phyloP scores from a whole-genome alignment of 2,888 invertebrate species.

The Zaprionus lineosus region DNA sequence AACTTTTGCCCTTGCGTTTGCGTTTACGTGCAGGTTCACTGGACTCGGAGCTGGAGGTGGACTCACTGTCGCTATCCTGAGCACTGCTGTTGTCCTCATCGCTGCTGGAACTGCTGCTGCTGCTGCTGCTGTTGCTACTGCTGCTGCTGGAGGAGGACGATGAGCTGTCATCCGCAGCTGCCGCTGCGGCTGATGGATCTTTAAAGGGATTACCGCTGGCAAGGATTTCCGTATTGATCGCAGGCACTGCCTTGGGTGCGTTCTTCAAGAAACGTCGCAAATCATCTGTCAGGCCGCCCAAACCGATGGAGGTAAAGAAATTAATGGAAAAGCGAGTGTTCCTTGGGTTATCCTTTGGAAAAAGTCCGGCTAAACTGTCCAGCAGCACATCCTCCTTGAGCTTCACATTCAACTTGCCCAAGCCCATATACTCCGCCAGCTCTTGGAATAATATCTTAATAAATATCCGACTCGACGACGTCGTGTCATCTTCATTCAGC shows the following conservation, averaged over 20 bases:
- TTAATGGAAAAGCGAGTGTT: constrained; percentile 99
- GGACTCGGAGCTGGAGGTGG: constrained; percentile 46
- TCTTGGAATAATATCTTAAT: constrained; percentile 99
- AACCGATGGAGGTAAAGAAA: constrained; percentile 97
- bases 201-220: constrained; percentile 71
- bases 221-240: constrained; percentile 79
- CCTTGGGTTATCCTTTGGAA: constrained; percentile 97
- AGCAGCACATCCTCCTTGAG: constrained; percentile 94
- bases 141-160: constrained; percentile 38
- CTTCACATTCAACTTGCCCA: constrained; percentile 94
- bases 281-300: constrained; percentile 97
- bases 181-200: constrained; percentile 45
- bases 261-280: constrained; percentile 92
- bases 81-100: constrained; percentile 47
- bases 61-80: constrained; percentile 57
- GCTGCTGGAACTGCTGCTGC: constrained; percentile 38
- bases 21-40: constrained; percentile 52
- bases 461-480: constrained; percentile 98
- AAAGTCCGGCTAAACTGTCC: constrained; percentile 93
- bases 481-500: constrained; percentile 98
- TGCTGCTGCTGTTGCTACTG: constrained; percentile 47
- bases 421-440: constrained; percentile 97
- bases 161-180: constrained; percentile 30
- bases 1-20: constrained; percentile 46
- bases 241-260: constrained; percentile 81